Percentiles rank a stretch among this genome's conserved stretches.
phyloP scores from a whole-genome alignment of 1,140 invertebrate species.

The Heliothis virescens region DNA sequence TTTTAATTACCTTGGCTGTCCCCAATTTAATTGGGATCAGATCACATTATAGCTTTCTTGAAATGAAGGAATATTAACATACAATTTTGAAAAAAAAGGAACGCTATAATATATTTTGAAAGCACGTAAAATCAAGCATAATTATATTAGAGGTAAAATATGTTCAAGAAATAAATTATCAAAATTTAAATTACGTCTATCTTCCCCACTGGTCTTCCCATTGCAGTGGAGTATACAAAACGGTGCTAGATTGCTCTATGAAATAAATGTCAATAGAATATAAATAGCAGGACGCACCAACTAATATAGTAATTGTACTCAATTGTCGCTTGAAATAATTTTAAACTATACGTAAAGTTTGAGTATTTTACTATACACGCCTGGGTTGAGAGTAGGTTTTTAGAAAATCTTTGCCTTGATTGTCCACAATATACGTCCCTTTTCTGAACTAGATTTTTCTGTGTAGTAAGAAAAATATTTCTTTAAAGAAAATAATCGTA shows the following conservation, averaged over 20 bases:
- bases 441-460: too few species aligned
- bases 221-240: constrained; percentile 47
- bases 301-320: constrained; percentile 15
- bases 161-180: not conserved
- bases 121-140: too few species aligned
- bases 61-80: too few species aligned
- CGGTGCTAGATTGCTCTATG: constrained; percentile 55
- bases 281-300: constrained; percentile 39
- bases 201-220: not conserved
- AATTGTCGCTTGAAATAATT: constrained; percentile 41
- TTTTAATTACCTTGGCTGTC: too few species aligned
- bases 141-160: too few species aligned
- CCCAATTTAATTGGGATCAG: too few species aligned
- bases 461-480: too few species aligned
- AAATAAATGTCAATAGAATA: constrained; percentile 23
- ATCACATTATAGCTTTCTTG: too few species aligned
- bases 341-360: constrained; percentile 38
- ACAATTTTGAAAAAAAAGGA: too few species aligned
- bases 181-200: not conserved
- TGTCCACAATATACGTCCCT: not conserved
- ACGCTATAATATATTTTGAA: too few species aligned
- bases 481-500: too few species aligned
- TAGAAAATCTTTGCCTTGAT: not conserved
- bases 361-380: constrained; percentile 32
- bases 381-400: constrained; percentile 1